Conservation (phyloP, 2,113 vertebrate species). For the Acanthisitta chloris region DNA sequence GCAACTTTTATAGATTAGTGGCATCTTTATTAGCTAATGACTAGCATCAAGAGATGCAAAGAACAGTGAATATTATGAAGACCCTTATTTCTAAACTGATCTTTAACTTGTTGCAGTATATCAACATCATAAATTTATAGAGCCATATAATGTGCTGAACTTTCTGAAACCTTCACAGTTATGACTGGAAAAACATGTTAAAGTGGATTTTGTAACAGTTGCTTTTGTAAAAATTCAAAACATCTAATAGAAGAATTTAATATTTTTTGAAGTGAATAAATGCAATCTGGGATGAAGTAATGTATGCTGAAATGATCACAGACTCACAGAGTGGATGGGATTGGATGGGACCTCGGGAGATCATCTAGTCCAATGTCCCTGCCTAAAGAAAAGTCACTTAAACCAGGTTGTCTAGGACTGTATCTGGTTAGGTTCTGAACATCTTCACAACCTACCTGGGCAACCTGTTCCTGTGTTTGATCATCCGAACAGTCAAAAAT, state of each 20-base stretch:
- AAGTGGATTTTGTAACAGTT: not conserved
- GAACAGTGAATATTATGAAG: not conserved
- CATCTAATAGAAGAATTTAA: not conserved
- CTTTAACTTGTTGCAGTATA: not conserved
- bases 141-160: not conserved
- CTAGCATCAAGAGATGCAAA: not conserved
- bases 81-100: not conserved
- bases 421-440: not conserved
- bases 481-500: not conserved
- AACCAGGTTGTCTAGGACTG: not conserved
- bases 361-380: not conserved
- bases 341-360: not conserved
- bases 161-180: not conserved
- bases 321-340: not conserved
- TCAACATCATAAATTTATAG: not conserved
- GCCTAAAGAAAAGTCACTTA: not conserved
- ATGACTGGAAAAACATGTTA: not conserved
- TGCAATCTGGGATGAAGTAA: not conserved
- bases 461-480: not conserved
- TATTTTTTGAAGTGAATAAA: not conserved
- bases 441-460: not conserved
- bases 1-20: not conserved
- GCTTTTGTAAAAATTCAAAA: not conserved
- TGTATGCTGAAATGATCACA: not conserved
- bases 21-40: not conserved